Base-by-base conservation (phyloP, 2,797 vertebrate genomes). In the Leuciscus waleckii region DNA sequence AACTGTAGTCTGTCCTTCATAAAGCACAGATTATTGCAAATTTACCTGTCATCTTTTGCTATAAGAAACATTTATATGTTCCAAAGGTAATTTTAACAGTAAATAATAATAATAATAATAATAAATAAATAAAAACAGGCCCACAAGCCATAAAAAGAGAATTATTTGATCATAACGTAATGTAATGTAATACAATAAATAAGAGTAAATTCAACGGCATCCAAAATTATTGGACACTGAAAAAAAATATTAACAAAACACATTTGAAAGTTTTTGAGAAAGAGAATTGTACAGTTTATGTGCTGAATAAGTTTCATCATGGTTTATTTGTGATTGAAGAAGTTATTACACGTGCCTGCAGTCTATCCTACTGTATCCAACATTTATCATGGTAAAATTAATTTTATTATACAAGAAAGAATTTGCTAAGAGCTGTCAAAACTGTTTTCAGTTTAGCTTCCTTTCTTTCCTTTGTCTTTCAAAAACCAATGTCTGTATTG, bases 371-470 rank as follows among this genome's bases (percentile, higher is more conserved):
- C n/a, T 43, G n/a, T n/a, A 39, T 35, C 21, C 51, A 77, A 58
- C n/a, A 67, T 79, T 32, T 49, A 49, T 79, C 26, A 67, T 23
- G 11, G 39, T 23, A 32, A 35, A 67, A 46, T 65, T 32, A 5
- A 65, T 79, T 46, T 65, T 7, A 79, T 79, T 43, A 65, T 23
- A 8, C 26, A 79, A 67, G 19, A 21, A 21, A 58, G 16, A 78
- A 43, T 61, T 78, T 61, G 56, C n/a, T 35, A 67, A 67, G 41
- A 67, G 10, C 77, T 79, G 61, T 49, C 21, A 65, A 58, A 79
- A 23, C 26, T 23, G 10, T 37, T 79, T 70, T 69, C 43, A 70
- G 43, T 51, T 80, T 29, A 46, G 23, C 26, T 79, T 49, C 56
- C 35, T 3, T 78, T 77, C 46, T 14, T 49, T 49, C 46, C 46